These are phyloP conservation scores for Leptinotarsa juncta DNA, from an alignment of 2,888 invertebrate species.

Conservation along the genomic window DNA sequence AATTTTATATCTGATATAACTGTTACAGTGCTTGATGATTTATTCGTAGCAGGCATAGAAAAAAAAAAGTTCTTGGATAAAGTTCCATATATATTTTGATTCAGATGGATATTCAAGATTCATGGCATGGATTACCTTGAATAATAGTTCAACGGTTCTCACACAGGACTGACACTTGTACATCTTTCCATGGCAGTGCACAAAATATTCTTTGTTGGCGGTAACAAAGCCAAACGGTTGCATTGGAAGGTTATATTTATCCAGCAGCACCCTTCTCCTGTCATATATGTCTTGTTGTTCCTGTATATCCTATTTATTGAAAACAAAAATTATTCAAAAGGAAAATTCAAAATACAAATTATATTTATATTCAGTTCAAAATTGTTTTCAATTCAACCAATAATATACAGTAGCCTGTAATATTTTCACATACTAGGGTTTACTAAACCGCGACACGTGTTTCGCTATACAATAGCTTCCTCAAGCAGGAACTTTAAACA, in stretches of 20 bases:
- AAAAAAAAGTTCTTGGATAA: not conserved
- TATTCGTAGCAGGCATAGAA: not conserved
- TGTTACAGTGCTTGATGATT: conserved; percentile 1
- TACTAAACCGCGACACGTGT: too few relatives aligned
- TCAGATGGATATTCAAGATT: conserved; percentile 36
- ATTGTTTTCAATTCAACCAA: not conserved
- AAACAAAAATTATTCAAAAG: conserved; percentile 12
- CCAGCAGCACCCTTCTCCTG: conserved; percentile 22
- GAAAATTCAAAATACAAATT: conserved; percentile 5
- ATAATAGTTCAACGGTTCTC: conserved; percentile 27
- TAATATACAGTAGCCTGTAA: not conserved
- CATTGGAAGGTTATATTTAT: conserved; percentile 25
- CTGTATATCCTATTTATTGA: conserved; percentile 7
- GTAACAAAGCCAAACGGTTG: conserved; percentile 30
- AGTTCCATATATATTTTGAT: conserved; percentile 26
- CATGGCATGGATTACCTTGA: conserved; percentile 28
- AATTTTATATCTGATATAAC: conserved; percentile 1
- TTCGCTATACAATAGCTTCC: too few relatives aligned
- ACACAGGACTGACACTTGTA: conserved; percentile 33
- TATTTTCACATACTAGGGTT: too few relatives aligned
- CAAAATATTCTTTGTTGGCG: conserved; percentile 19
- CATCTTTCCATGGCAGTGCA: conserved; percentile 14
- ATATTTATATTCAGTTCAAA: not conserved
- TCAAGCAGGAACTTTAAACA: too few relatives aligned
- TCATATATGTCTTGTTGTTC: conserved; percentile 9